Evolutionary conservation across 2,888 invertebrate genomes (phyloP), one percentile per base, ranked within the genome.

Genomic region (Cataglyphis cursor): DNA sequence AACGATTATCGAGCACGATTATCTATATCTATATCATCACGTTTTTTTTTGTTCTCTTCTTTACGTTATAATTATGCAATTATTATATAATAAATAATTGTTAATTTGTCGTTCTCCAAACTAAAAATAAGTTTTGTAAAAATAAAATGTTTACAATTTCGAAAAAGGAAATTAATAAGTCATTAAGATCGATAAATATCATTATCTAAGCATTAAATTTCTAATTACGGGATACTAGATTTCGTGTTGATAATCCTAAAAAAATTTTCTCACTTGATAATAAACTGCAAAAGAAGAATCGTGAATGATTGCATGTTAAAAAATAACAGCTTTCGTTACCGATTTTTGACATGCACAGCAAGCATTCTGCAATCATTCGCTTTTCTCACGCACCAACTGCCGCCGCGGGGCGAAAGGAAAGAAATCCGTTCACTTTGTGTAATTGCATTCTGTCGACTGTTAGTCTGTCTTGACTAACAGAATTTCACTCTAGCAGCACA

Each of bases 361-460:
- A 48, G 51, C 59, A 31, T 68, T 65, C 41, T 59, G 82, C 85
- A 87, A 85, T 89, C 90, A 82, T 82, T 70, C 78, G 78, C 41
- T 59, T 86, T 90, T 90, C 88, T 89, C 89, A 88, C 90, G 89
- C 88, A 74, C 75, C 75, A 81, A 31, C 44, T 9, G 62, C 83
- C 8, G 72, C 84, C 86, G 76, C 73, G 62, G 68, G 88, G 83
- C 73, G 80, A 87, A 84, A 84, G 72, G 86, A 88, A 89, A 87
- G 84, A 88, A 85, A 87, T 84, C 87, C 89, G 82, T 82, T 90
- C 89, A 81, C 89, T 86, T 83, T 57, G 59, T 57, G 86, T 87
- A 85, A 90, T 89, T 87, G 85, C 85, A 51, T 68, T 68, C 81
- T 66, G 82, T 54, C 72, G 68, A 68, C 73, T 68, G 76, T 82